These are phyloP conservation scores for Diadegma fenestrale DNA, from an alignment of 2,888 invertebrate genomes.

Conservation along the genomic window DNA sequence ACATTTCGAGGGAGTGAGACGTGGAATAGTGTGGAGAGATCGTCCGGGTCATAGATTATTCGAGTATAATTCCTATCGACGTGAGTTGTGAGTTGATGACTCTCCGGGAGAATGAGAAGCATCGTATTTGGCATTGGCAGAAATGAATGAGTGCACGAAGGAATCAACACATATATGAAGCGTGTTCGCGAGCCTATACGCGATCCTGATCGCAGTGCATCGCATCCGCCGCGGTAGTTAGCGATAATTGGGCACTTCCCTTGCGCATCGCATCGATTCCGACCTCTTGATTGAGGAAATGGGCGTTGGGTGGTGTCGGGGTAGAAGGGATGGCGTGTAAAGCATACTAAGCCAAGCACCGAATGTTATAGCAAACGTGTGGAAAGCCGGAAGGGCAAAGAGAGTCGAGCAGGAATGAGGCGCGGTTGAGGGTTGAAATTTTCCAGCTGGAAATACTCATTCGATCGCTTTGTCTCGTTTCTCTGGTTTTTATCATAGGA, in stretches of 20 bases:
- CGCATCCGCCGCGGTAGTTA: slow-evolving; percentile 80
- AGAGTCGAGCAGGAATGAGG: slow-evolving; percentile 13
- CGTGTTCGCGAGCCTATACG: slow-evolving; percentile 36
- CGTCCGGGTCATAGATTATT: background rate
- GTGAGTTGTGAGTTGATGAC: background rate
- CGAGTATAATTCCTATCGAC: slow-evolving; percentile 15
- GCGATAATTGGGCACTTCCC: slow-evolving; percentile 83
- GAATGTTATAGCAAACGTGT: slow-evolving; percentile 26
- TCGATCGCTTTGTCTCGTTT: slow-evolving; percentile 66
- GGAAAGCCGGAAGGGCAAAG: slow-evolving; percentile 24
- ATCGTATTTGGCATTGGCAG: slow-evolving; percentile 46
- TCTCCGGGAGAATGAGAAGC: slow-evolving; percentile 20
- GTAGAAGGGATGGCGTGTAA: slow-evolving; percentile 13
- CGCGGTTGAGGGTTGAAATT: slow-evolving; percentile 77
- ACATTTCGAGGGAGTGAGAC: background rate
- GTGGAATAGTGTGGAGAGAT: background rate
- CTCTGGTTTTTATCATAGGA: slow-evolving; percentile 66
- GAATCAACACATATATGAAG: slow-evolving; percentile 46
- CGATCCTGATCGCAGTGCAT: slow-evolving; percentile 73
- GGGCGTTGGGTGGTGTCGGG: slow-evolving; percentile 72
- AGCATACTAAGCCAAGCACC: slow-evolving; percentile 1
- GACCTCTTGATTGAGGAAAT: slow-evolving; percentile 82
- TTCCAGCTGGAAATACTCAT: slow-evolving; percentile 73
- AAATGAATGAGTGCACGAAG: slow-evolving; percentile 1
- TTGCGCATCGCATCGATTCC: slow-evolving; percentile 81